Base-by-base conservation (phyloP, 2,888 invertebrate genomes). In the Pachycephus smyrnensis region DNA sequence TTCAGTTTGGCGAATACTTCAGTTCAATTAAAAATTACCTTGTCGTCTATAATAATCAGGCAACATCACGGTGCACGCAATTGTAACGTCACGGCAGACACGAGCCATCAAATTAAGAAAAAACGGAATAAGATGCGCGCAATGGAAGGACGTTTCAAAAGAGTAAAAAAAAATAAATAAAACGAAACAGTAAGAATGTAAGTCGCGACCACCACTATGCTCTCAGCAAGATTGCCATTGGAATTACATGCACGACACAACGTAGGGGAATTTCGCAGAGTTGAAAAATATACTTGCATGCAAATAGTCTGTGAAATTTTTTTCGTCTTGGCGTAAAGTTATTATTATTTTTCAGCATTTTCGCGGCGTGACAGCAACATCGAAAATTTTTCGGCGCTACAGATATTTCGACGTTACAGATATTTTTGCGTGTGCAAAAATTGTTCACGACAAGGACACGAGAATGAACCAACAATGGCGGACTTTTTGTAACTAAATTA, bases 141-240 rank as follows among this genome's bases (percentile, higher is more conserved):
- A 9, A 23, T 23, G 55, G 9, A 55, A 23, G 55, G 23, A 55
- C 23, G 15, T 55, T 40, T 55, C 55, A 23, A 23, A 15, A 55
- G 23, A 55, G 23, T 23, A 15, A 23, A 23, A 40, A 40, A 9
- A 68, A 79, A 79, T 68, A 75, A 78, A 79, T 75, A 79, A 81
- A 79, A 73, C 75, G 76, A 75, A 74, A 76, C 75, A 75, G 55
- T 55, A 55, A 55, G 55, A 55, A 55, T 23, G 23, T 55, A 55
- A 55, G 55, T 23, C 55, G 55, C 55, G 23, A 55, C 55, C 9
- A 55, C 55, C 23, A 23, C 80, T 79, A 69, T 76, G 81, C 86
- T 86, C 80, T 84, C 80, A 83, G 81, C 82, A 79, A 82, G 82
- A 86, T 86, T 82, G 83, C 84, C 75, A 81, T 78, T 69, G 82